A percentile compares a stretch with the other conserved stretches of the same genome.
Conservation (phyloP, 2,797 vertebrate genomes). For the Stomatorhinus walkeri region DNA sequence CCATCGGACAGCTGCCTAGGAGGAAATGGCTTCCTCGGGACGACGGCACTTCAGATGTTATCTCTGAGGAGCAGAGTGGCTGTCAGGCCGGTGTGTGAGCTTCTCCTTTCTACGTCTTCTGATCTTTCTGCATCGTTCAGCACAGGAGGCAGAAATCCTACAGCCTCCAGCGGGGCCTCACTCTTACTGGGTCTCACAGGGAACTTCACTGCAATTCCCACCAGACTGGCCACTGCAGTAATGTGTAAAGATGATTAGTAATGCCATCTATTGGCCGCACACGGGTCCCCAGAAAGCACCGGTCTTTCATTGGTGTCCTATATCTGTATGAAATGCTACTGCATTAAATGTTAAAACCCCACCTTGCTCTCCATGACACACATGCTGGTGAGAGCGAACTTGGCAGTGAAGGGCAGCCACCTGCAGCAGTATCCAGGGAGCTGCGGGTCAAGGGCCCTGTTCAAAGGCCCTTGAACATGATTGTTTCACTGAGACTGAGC, state of each 20-base stretch:
- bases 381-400: background rate
- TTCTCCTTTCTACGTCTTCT: background rate
- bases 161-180: background rate
- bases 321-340: background rate
- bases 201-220: background rate
- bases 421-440: background rate
- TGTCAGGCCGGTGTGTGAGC: background rate
- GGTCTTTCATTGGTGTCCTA: background rate
- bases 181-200: background rate
- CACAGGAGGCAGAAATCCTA: background rate
- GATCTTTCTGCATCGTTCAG: background rate
- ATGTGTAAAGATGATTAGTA: background rate
- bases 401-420: background rate
- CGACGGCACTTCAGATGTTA: constrained; percentile 45
- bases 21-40: constrained; percentile 71
- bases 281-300: background rate
- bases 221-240: background rate
- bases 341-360: background rate
- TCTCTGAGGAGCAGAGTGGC: background rate
- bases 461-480: background rate
- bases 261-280: background rate
- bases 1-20: constrained; percentile 80
- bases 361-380: background rate
- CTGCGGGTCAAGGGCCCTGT: background rate
- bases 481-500: background rate